Percentiles rank a stretch among this genome's conserved stretches.
These are phyloP conservation scores for Dasyprocta punctata DNA, from an alignment of 2,113 vertebrate genomes.

Conservation along the genomic window DNA sequence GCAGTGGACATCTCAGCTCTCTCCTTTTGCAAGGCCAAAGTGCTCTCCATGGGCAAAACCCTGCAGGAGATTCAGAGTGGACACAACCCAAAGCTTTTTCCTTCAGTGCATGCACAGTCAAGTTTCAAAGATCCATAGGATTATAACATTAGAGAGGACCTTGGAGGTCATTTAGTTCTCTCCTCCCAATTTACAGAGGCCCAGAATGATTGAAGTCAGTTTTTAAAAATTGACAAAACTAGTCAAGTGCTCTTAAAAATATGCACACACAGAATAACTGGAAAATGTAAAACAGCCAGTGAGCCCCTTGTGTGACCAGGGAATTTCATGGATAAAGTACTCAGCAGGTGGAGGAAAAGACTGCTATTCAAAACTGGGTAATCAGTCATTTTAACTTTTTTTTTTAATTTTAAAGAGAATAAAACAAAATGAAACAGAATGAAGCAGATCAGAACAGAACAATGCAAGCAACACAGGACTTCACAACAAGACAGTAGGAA, in stretches of 20 bases:
- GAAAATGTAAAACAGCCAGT: background rate
- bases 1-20: no score
- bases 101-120: background rate
- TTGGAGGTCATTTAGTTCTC: background rate
- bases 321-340: background rate
- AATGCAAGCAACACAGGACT: no score
- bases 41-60: background rate
- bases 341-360: background rate
- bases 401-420: no score
- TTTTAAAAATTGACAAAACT: background rate
- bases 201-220: background rate
- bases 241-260: background rate
- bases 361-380: background rate
- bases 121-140: background rate
- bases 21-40: background rate
- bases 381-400: background rate
- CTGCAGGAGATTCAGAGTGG: background rate
- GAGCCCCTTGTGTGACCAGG: background rate
- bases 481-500: no score
- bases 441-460: no score
- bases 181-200: slow-evolving; percentile 5
- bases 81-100: background rate
- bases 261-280: background rate
- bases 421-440: no score
- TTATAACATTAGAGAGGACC: no score